These are phyloP conservation scores for Plodia interpunctella DNA, from an alignment of 1,140 invertebrate species.

Conservation along the genomic window DNA sequence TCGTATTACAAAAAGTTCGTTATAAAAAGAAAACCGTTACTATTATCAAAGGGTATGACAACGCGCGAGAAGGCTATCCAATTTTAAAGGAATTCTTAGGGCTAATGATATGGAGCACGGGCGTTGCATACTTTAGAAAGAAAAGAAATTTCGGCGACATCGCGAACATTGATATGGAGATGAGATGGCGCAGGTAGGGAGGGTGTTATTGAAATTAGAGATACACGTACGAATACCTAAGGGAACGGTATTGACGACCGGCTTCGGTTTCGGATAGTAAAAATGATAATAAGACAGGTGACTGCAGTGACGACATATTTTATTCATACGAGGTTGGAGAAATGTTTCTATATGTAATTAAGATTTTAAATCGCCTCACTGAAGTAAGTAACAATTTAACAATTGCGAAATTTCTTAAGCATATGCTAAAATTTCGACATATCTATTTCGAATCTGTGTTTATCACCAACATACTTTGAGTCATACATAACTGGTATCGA, in stretches of 20 bases:
- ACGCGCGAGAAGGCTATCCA: conserved; percentile 56
- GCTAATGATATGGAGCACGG: conserved; percentile 67
- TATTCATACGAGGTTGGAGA: not conserved
- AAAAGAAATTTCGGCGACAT: conserved; percentile 65
- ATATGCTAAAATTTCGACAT: too few species aligned
- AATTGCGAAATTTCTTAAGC: too few species aligned
- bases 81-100: conserved; percentile 59
- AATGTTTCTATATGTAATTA: not conserved
- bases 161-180: conserved; percentile 70
- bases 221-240: conserved; percentile 60
- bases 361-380: not conserved
- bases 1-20: conserved; percentile 73
- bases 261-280: conserved; percentile 16
- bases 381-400: too few species aligned
- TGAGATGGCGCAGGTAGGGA: conserved; percentile 65
- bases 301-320: conserved; percentile 17
- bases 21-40: conserved; percentile 70
- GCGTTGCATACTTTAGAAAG: conserved; percentile 65
- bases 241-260: conserved; percentile 49
- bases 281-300: conserved; percentile 33
- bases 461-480: not conserved
- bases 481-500: not conserved
- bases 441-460: too few species aligned
- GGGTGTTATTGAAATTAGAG: conserved; percentile 73
- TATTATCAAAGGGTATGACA: conserved; percentile 68